Base-by-base conservation (phyloP, 2,113 vertebrate genomes). In the Lipophrys pholis region DNA sequence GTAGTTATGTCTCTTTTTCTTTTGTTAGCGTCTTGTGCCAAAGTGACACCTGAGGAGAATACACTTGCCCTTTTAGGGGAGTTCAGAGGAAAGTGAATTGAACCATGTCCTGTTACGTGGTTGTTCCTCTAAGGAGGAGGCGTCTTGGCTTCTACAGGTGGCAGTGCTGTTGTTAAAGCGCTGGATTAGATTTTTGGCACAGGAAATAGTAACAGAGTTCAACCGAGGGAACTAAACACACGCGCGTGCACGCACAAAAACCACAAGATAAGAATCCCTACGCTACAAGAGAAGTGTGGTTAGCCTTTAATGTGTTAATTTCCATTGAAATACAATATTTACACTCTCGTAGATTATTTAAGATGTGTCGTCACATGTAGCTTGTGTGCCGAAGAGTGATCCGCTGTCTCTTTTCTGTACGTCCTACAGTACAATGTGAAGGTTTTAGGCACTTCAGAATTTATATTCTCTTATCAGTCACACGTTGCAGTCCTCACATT, bases 131-230 rank as follows among this genome's bases (percentile, higher is more conserved):
- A 54, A 68, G 11, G 63, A 68, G 69, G 21, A 50, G 50, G 61
- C 69, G 77, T 50, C 71, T 70, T 67, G 50, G 81, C 65, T 48
- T 84, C 76, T 86, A 80, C 70, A 54, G 78, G 80, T 73, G 81
- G 84, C 74, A 76, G 73, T 89, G 83, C 81, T 83, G 82, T 88
- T 87, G 86, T 87, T 88, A 87, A 89, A 89, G 81, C 68, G 65
- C 77, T 83, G 77, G 77, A 85, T 92, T 93, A 92, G 82, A 81
- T 90, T 92, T 92, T 91, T 91, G 89, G 90, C 87, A 89, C 85
- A 89, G 70, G 49, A 88, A 87, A 83, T 58, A 70, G 74, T 52
- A 4, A 69, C 46, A 57, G 60, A 80, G 63, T 66, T 73, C 70
- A 84, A 76, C 75, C 43, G 53, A 73, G 56, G 65, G 81, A 65